Evolutionary conservation across 2,888 invertebrate species (phyloP).

Genomic region (Caenorhabditis japonica): DNA sequence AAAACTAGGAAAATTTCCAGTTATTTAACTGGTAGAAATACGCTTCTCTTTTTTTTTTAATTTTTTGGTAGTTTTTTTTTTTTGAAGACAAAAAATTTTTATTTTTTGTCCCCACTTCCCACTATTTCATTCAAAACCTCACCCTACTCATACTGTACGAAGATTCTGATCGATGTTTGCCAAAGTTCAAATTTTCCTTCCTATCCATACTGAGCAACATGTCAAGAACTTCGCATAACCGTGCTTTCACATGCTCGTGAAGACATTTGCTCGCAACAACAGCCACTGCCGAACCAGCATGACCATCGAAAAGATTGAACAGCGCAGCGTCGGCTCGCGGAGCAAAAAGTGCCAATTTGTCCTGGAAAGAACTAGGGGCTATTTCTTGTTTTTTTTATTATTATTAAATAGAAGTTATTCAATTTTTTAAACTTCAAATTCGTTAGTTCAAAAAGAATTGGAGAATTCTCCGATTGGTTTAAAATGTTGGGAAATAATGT

Average conservation of each 20-base stretch:
- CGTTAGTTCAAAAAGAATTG: no score
- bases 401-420: no score
- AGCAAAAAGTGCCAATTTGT: conserved; percentile 31
- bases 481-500: no score
- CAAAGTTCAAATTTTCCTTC: conserved; percentile 56
- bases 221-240: conserved; percentile 68
- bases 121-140: conserved; percentile 37
- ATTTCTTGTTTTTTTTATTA: no score
- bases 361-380: conserved; percentile 6
- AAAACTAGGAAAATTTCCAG: no score
- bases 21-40: no score
- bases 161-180: conserved; percentile 51
- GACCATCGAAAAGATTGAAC: conserved; percentile 89
- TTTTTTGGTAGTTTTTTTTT: no score
- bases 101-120: no score
- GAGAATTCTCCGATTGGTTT: no score
- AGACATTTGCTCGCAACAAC: conserved; percentile 85
- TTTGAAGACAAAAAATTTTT: no score
- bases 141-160: conserved; percentile 53
- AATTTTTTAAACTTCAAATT: no score
- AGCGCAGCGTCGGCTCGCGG: conserved; percentile 79
- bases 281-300: conserved; percentile 87
- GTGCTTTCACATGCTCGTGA: conserved; percentile 84
- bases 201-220: conserved; percentile 63
- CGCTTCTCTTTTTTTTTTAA: no score